Evolutionary conservation across 2,888 invertebrate genomes (phyloP).

Genomic region (Latheticus oryzae): DNA sequence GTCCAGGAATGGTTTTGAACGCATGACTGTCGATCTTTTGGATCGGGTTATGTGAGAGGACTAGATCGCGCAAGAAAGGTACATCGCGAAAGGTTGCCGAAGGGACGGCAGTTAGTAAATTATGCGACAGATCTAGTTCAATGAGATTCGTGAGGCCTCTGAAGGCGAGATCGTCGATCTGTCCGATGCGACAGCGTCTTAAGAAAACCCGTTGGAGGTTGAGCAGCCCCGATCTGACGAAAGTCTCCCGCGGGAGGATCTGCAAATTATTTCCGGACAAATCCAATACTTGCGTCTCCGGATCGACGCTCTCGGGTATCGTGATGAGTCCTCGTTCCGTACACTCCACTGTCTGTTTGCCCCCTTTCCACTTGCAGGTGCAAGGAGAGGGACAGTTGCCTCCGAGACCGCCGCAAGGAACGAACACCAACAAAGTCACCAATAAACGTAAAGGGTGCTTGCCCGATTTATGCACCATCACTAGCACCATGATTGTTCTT

Average conservation of each 20-base stretch:
- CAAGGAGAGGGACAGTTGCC: constrained; percentile 82
- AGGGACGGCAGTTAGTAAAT: constrained; percentile 84
- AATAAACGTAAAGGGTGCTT: constrained; percentile 34
- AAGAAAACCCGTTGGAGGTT: constrained; percentile 90
- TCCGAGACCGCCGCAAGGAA: constrained; percentile 65
- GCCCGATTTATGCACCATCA: constrained; percentile 13
- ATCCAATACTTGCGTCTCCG: constrained; percentile 91
- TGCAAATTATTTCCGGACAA: constrained; percentile 89
- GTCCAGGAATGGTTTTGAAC: constrained; percentile 78
- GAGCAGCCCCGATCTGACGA: constrained; percentile 81
- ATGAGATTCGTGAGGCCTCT: constrained; percentile 89
- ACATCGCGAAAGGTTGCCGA: constrained; percentile 82
- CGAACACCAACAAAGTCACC: constrained; percentile 46
- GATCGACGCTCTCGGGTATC: constrained; percentile 87
- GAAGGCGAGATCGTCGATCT: constrained; percentile 87
- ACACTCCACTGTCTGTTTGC: constrained; percentile 93
- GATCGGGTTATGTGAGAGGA: constrained; percentile 84
- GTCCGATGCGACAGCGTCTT: constrained; percentile 84
- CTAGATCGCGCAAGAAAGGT: constrained; percentile 84
- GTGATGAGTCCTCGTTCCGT: constrained; percentile 84
- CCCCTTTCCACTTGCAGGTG: constrained; percentile 93
- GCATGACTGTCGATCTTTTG: constrained; percentile 81
- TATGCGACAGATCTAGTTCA: constrained; percentile 88
- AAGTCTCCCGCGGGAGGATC: constrained; percentile 84
- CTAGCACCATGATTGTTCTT: constrained; percentile 20